Percentiles rank a stretch among this genome's conserved stretches.
Evolutionary conservation across 2,113 vertebrate species (phyloP).

Genomic region (Stomatorhinus ivindoensis): DNA sequence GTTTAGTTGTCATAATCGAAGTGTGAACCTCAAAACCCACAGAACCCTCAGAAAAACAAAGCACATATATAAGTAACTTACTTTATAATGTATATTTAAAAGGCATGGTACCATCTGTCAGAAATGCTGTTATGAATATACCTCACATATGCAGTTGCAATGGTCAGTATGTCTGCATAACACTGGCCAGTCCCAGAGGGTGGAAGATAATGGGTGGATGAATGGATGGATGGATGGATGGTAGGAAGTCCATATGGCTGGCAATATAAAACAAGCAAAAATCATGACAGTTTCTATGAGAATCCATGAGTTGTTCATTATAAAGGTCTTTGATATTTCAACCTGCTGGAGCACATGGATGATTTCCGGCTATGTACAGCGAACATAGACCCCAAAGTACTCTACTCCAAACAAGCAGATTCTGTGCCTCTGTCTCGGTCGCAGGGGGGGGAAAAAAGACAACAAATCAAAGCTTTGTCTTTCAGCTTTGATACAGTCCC

Average conservation of each 20-base stretch:
- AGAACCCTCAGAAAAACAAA: not conserved
- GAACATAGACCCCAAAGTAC: not conserved
- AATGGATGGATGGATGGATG: not conserved
- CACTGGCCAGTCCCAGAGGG: not conserved
- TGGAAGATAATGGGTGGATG: not conserved
- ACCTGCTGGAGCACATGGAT: not conserved
- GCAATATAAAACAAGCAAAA: not conserved
- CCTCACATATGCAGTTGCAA: not conserved
- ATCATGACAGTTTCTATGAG: not conserved
- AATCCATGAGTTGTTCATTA: not conserved
- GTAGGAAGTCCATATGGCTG: not conserved
- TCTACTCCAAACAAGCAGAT: not conserved
- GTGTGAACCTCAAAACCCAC: not conserved
- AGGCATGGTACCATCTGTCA: not conserved
- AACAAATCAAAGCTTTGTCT: constrained; percentile 49
- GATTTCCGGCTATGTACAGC: not conserved
- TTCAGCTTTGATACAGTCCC: constrained; percentile 47
- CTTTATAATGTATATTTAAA: not conserved
- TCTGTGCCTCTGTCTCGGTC: not conserved
- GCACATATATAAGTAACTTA: not conserved
- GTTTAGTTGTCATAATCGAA: not conserved
- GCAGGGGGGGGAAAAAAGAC: constrained; percentile 12
- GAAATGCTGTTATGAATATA: not conserved
- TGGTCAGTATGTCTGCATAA: not conserved
- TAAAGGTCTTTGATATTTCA: not conserved